Conservation (phyloP, 1,140 invertebrate genomes). For the Eurosta solidaginis region DNA sequence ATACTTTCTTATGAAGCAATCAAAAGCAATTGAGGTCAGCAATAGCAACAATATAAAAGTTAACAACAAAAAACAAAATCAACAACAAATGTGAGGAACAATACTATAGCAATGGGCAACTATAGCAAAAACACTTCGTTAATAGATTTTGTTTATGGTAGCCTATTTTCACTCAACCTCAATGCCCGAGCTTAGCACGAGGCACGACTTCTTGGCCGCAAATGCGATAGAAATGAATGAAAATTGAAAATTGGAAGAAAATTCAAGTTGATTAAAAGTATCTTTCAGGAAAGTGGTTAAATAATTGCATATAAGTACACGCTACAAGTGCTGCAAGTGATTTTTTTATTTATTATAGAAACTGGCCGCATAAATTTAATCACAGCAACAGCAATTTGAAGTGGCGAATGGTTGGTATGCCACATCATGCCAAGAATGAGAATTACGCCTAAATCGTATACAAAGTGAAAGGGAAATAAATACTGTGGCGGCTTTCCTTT, state of each 20-base stretch:
- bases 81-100: conserved; percentile 57
- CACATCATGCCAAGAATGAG: neutral
- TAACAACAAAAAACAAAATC: conserved; percentile 49
- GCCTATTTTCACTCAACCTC: neutral
- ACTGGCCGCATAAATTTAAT: conserved; percentile 29
- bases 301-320: conserved; percentile 1
- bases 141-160: neutral
- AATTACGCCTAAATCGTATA: neutral
- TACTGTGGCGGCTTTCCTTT: neutral
- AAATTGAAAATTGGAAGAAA: neutral
- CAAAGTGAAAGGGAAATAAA: conserved; percentile 26
- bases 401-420: neutral
- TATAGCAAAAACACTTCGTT: neutral
- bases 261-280: conserved; percentile 20
- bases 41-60: neutral
- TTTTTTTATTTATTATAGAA: conserved; percentile 33
- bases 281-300: conserved; percentile 8
- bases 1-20: neutral
- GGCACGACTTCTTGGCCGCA: neutral
- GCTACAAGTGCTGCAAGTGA: conserved; percentile 18
- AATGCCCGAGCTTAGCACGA: neutral
- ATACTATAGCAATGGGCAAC: conserved; percentile 56
- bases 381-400: neutral
- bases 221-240: neutral
- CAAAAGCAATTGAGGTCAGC: conserved; percentile 27